Percentiles rank a stretch among this genome's conserved stretches.
phyloP scores from a whole-genome alignment of 2,888 invertebrate species.

The Anaspis maculata region DNA sequence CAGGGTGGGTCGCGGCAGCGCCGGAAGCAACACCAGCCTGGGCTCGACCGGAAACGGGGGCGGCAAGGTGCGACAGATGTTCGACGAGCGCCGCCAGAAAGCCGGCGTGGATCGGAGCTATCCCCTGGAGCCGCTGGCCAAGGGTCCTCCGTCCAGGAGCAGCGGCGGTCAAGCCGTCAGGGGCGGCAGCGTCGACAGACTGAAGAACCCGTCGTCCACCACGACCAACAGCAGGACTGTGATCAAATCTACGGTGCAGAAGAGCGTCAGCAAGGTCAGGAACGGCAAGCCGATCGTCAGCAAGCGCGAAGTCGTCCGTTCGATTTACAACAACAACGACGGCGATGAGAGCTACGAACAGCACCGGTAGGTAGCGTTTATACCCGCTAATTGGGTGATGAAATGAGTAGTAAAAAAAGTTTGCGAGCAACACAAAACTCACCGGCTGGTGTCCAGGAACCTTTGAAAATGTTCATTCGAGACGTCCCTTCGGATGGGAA shows the following conservation, averaged over 20 bases:
- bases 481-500: no score
- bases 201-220: constrained; percentile 29
- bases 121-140: constrained; percentile 66
- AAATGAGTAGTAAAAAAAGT: no score
- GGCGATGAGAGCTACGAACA: constrained; percentile 34
- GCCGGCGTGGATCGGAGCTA: constrained; percentile 75
- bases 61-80: constrained; percentile 71
- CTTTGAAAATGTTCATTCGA: no score
- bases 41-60: constrained; percentile 16
- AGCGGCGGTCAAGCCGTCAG: constrained; percentile 33
- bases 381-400: no score
- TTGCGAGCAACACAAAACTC: no score
- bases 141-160: constrained; percentile 32
- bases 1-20: constrained; percentile 47
- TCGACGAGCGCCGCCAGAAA: constrained; percentile 69
- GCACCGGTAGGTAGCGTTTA: constrained; percentile 17
- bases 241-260: constrained; percentile 36
- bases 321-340: constrained; percentile 36
- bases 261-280: constrained; percentile 36
- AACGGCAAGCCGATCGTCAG: constrained; percentile 39
- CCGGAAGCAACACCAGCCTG: constrained; percentile 27
- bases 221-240: constrained; percentile 27
- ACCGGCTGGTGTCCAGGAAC: no score
- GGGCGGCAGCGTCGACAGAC: constrained; percentile 39
- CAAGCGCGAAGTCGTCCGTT: constrained; percentile 36